phyloP scores from a whole-genome alignment of 2,888 invertebrate genomes.

The Hyposoter dolosus region DNA sequence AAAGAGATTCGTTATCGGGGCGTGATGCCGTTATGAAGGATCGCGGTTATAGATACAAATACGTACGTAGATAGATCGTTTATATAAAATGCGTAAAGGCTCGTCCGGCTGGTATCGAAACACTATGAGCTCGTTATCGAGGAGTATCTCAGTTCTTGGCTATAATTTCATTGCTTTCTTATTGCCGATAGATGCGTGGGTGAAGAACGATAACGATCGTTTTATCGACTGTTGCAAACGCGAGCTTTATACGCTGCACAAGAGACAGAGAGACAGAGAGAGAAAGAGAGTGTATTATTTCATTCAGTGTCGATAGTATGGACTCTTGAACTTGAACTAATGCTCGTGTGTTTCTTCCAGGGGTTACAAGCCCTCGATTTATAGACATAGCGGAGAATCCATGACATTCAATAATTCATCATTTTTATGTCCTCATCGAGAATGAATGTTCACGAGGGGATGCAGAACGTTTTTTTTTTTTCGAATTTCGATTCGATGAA shows the following conservation, averaged over 20 bases:
- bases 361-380: constrained; percentile 17
- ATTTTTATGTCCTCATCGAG: neutral
- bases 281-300: constrained; percentile 21
- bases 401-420: constrained; percentile 19
- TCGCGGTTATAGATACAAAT: constrained; percentile 32
- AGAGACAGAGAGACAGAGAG: constrained; percentile 18
- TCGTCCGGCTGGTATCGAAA: constrained; percentile 24
- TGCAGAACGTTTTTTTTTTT: neutral
- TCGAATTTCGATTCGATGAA: neutral
- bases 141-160: constrained; percentile 58
- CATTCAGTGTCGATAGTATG: constrained; percentile 20
- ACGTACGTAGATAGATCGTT: neutral
- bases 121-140: constrained; percentile 62
- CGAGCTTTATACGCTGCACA: constrained; percentile 52
- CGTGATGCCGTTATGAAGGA: constrained; percentile 43
- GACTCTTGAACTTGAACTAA: constrained; percentile 37
- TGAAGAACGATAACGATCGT: constrained; percentile 63
- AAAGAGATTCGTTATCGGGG: constrained; percentile 38
- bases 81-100: constrained; percentile 12
- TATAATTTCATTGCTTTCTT: constrained; percentile 63
- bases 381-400: neutral
- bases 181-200: constrained; percentile 55
- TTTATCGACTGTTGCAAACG: constrained; percentile 60
- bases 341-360: constrained; percentile 1
- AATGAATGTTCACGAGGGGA: neutral